phyloP scores from a whole-genome alignment of 2,797 vertebrate species.

The Cottoperca gobio region DNA sequence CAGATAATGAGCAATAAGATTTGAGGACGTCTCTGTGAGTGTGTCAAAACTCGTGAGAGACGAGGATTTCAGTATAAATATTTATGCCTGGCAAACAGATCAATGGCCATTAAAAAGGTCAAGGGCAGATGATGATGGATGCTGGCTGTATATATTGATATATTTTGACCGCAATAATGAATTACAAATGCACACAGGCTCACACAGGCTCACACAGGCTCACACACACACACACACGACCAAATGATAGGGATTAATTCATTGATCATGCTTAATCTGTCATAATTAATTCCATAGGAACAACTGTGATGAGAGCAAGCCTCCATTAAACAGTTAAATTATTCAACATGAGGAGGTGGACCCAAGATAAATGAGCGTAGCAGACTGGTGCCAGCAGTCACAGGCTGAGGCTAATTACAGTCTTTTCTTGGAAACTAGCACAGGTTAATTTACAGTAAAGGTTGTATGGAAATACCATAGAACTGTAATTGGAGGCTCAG shows the following conservation, averaged over 20 bases:
- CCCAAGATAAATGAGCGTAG: slow-evolving; percentile 73
- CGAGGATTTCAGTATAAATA: slow-evolving; percentile 73
- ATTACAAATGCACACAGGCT: slow-evolving; percentile 65
- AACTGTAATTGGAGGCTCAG: slow-evolving; percentile 61
- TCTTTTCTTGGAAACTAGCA: slow-evolving; percentile 77
- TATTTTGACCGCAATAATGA: slow-evolving; percentile 68
- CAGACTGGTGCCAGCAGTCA: slow-evolving; percentile 69
- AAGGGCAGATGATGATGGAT: slow-evolving; percentile 81
- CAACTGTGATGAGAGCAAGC: slow-evolving; percentile 76
- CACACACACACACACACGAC: slow-evolving; percentile 31
- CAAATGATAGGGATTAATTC: slow-evolving; percentile 77
- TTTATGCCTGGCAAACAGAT: slow-evolving; percentile 81
- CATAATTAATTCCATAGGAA: slow-evolving; percentile 82
- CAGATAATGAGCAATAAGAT: slow-evolving; percentile 77
- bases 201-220: slow-evolving; percentile 20
- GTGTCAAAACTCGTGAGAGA: slow-evolving; percentile 51
- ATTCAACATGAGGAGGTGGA: slow-evolving; percentile 76
- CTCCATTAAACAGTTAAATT: slow-evolving; percentile 79
- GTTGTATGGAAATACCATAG: slow-evolving; percentile 31
- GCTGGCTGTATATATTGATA: slow-evolving; percentile 76
- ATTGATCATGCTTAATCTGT: slow-evolving; percentile 79
- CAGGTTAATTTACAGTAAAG: slow-evolving; percentile 68
- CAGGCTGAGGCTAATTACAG: slow-evolving; percentile 74
- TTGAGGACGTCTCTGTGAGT: slow-evolving; percentile 44
- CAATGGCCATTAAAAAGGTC: slow-evolving; percentile 84